These are phyloP conservation scores for Ursus arctos DNA, from an alignment of 2,113 vertebrate species.

Conservation along the genomic window DNA sequence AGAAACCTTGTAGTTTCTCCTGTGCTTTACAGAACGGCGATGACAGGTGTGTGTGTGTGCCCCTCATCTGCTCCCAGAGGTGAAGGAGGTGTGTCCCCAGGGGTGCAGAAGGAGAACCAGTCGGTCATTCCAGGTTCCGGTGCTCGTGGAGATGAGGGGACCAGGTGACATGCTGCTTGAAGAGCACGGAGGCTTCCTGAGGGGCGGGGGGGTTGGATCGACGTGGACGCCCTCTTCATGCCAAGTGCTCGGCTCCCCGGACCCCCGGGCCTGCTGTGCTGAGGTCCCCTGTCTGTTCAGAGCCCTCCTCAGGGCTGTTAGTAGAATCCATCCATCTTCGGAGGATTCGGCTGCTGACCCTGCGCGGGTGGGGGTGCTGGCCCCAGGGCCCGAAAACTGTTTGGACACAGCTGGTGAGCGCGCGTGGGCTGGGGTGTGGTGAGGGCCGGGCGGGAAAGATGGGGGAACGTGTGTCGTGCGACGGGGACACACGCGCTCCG, in stretches of 20 bases:
- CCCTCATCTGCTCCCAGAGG: not conserved
- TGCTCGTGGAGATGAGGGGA: not conserved
- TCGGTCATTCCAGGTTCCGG: too few species aligned
- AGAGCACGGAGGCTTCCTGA: not conserved
- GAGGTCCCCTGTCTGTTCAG: not conserved
- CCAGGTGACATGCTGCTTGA: not conserved
- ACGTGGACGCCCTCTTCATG: not conserved
- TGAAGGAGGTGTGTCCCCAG: not conserved
- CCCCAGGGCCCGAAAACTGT: not conserved
- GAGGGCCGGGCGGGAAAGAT: not conserved
- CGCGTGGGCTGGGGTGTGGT: not conserved
- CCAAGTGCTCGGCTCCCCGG: not conserved
- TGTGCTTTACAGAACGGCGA: not conserved
- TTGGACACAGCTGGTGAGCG: not conserved
- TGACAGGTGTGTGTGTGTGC: not conserved
- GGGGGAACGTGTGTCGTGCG: not conserved
- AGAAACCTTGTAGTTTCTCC: not conserved
- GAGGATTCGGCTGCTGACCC: not conserved
- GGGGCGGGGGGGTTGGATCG: not conserved
- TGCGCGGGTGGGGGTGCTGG: not conserved
- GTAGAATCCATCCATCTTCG: not conserved
- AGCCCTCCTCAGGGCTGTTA: not conserved
- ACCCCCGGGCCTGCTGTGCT: not conserved
- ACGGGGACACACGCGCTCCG: not conserved
- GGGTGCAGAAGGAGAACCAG: not conserved